Base-by-base conservation (phyloP, 2,113 vertebrate genomes). In the Falco punctatus region DNA sequence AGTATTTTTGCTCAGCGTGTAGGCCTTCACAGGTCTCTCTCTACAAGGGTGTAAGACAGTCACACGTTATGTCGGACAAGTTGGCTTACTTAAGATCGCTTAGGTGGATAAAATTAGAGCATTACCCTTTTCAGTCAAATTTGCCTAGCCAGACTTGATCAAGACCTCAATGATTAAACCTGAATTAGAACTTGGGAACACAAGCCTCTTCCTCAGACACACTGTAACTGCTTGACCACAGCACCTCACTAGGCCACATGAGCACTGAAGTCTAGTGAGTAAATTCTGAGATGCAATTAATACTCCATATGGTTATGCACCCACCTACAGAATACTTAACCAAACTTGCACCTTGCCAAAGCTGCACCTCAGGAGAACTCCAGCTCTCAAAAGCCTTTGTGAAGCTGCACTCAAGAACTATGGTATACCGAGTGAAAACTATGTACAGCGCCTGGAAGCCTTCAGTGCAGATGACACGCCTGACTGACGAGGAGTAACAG, bases 401-500 rank as follows among this genome's bases (percentile, higher is more conserved):
- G 54, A 86, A 3, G 15, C 38, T 6, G 21, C 10, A 6, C 57
- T 11, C 48, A 23, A 80, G 28, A 74, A 16, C 15, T 8, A 4
- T 48, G 5, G 26, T 11, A 58, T 1, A 32, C 2, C 0, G 30
- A 19, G 8, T 9, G 21, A 70, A 54, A 70, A 33, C 21, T 24
- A 16, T 4, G 27, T 13, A 6, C 1, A 15, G 6, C 18, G 35
- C 46, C 58, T 40, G 35, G 11, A 23, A 49, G 66, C 38, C 73
- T 11, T 2, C 54, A 21, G 23, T 1, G 19, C 35, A 4, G 48
- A 9, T 4, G 15, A 4, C 7, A 7, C 32, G 40, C 54, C 69
- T 9, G 51, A 73, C 28, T 19, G 58, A 9, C 38, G 48, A 13
- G 0, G 0, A 24, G 12, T 0, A 52, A 32, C 22, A 38, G n/a